These are phyloP conservation scores for Magallana ariakensis DNA, from an alignment of 1,140 invertebrate genomes.

Conservation along the genomic window DNA sequence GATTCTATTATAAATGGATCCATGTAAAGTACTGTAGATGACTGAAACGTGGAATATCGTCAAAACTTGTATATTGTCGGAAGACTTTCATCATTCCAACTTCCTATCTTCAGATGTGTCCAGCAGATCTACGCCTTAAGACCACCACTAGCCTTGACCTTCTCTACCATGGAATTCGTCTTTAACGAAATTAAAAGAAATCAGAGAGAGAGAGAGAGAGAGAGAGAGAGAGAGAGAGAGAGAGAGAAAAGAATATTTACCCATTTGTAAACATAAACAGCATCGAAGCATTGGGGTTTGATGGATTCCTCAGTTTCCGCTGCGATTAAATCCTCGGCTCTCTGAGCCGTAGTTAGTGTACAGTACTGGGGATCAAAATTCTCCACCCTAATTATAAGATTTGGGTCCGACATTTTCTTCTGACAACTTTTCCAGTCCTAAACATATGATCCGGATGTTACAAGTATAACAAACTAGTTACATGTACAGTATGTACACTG, in stretches of 20 bases:
- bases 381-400: background rate
- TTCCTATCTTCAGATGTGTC: too few species aligned
- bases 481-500: too few species aligned
- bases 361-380: conserved; percentile 3
- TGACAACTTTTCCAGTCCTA: conserved; percentile 24
- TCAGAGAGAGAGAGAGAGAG: too few species aligned
- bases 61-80: too few species aligned
- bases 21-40: too few species aligned
- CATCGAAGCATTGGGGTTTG: background rate
- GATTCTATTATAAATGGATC: too few species aligned
- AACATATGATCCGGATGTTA: background rate
- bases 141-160: background rate
- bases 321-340: background rate
- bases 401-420: background rate
- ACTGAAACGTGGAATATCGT: too few species aligned
- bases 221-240: too few species aligned
- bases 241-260: background rate
- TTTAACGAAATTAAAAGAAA: background rate
- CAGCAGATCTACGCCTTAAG: background rate
- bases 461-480: too few species aligned
- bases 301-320: background rate
- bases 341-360: background rate
- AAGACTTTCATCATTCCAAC: too few species aligned
- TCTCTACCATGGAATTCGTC: background rate
- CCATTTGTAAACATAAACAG: conserved; percentile 18